Conservation (phyloP, 2,113 vertebrate genomes). For the Trogon melanurus region DNA sequence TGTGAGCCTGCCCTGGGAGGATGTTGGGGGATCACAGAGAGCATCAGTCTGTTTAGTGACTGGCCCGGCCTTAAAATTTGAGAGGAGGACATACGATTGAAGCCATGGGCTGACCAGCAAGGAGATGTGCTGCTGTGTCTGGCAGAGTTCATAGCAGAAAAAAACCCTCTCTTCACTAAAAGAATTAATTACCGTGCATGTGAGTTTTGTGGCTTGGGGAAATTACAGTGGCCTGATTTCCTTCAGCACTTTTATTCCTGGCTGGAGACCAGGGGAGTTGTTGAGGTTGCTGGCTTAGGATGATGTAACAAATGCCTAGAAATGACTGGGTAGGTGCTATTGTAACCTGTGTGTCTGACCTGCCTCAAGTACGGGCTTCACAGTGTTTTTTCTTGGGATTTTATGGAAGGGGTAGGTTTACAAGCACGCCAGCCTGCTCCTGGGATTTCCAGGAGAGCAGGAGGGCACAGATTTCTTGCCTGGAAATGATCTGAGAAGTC, state of each 20-base stretch:
- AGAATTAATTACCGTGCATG: conserved; percentile 59
- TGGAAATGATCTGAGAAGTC: neutral
- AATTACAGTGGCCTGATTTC: conserved; percentile 49
- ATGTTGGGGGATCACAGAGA: too few species aligned
- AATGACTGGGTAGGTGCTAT: neutral
- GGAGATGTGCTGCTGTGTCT: conserved; percentile 11
- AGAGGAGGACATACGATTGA: neutral
- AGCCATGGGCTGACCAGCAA: conserved; percentile 8
- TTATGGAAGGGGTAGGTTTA: neutral
- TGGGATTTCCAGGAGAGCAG: neutral
- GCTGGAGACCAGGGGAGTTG: conserved; percentile 35
- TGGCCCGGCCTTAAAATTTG: too few species aligned
- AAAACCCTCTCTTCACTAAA: neutral
- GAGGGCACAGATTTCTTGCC: neutral
- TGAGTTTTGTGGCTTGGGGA: conserved; percentile 53
- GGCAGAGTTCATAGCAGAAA: conserved; percentile 14
- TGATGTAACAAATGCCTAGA: neutral
- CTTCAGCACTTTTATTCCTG: conserved; percentile 33
- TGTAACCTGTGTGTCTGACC: neutral
- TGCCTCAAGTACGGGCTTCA: rapidly evolving
- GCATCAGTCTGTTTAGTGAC: too few species aligned
- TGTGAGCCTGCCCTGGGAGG: too few species aligned
- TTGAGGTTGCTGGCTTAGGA: conserved; percentile 30
- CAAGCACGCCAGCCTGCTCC: neutral
- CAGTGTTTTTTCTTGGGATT: neutral